These are phyloP conservation scores for Lochmaea crataegi DNA, from an alignment of 2,888 invertebrate genomes.

Conservation along the genomic window DNA sequence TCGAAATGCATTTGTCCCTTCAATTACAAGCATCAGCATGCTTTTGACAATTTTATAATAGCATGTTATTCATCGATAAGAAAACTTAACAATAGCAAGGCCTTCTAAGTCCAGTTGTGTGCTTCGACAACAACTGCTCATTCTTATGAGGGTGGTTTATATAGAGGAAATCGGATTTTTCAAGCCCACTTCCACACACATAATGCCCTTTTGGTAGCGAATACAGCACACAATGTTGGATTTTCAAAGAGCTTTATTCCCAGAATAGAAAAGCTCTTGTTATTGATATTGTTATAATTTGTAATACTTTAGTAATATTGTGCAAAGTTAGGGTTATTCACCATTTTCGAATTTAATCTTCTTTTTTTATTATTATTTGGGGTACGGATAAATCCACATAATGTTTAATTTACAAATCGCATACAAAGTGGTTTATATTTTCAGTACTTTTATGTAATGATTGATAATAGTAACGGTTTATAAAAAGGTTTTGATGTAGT, in stretches of 20 bases:
- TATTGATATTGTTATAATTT: conserved; percentile 60
- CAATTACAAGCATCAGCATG: conserved; percentile 41
- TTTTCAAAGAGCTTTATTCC: conserved; percentile 57
- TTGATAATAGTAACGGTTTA: conserved; percentile 16
- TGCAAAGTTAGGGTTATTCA: conserved; percentile 47
- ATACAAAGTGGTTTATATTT: conserved; percentile 7
- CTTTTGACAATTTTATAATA: conserved; percentile 48
- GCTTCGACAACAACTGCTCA: conserved; percentile 50
- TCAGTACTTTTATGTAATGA: conserved; percentile 11
- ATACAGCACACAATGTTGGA: conserved; percentile 58
- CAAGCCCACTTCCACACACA: conserved; percentile 66
- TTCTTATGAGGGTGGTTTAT: conserved; percentile 62
- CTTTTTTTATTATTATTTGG: not conserved
- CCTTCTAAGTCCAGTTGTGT: conserved; percentile 46
- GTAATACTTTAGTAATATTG: conserved; percentile 49
- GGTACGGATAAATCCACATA: not conserved
- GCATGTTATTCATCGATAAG: conserved; percentile 46
- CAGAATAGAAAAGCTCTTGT: conserved; percentile 53
- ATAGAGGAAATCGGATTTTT: conserved; percentile 66
- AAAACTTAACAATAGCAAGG: conserved; percentile 45
- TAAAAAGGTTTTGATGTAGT: conserved; percentile 23
- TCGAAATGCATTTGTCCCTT: conserved; percentile 31
- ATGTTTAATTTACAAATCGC: conserved; percentile 17
- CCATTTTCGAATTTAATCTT: conserved; percentile 20
- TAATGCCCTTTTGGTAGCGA: conserved; percentile 56